Base-by-base conservation (phyloP, 2,797 vertebrate genomes). In the Enteromius viviparus region DNA sequence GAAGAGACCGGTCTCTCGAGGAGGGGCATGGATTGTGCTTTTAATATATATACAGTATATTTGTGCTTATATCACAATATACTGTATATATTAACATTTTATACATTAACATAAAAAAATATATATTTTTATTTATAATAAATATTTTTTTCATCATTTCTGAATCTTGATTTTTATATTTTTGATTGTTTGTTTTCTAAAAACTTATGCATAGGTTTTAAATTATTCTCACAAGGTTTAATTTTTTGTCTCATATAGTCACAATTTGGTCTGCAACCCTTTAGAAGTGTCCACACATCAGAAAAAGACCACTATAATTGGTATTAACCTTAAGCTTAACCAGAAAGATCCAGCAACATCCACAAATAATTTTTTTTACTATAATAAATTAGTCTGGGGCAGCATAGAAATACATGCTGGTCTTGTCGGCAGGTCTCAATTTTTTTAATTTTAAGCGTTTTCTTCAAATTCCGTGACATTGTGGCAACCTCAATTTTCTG, bases 401-500 rank as follows among this genome's bases (percentile, higher is more conserved):
- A 65, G 60, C 32, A 69, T 40, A 45, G 21, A 53, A 68, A 55
- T 55, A 32, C n/a, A 75, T 23, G 60, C 60, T 75, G 70, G 60
- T 51, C 29, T 14, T 40, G 34, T 64, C 80, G 49, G 58, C 68
- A 64, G 69, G 80, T 65, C 32, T 65, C 60, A 37, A 26, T 74
- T 62, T 62, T 71, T 8, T 1, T 14, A 7, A 34, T 34, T 77
- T 40, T 23, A 23, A 68, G 62, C 3, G 5, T 26, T 68, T 64
- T 80, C 65, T 80, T 40, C 32, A 53, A 80, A 80, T 69, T 69
- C 32, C 3, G 4, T 80, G 47, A 80, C 47, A 55, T 69, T 51
- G 64, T 80, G 64, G 49, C 78, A 80, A 69, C 47, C 45, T 49
- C 76, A 53, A 69, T 64, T 72, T 47, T 74, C 49, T 79, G 76